These are phyloP conservation scores for Aplysina aerophoba DNA, from an alignment of 37 sponge, comb jelly and placozoan species.

Conservation along the genomic window DNA sequence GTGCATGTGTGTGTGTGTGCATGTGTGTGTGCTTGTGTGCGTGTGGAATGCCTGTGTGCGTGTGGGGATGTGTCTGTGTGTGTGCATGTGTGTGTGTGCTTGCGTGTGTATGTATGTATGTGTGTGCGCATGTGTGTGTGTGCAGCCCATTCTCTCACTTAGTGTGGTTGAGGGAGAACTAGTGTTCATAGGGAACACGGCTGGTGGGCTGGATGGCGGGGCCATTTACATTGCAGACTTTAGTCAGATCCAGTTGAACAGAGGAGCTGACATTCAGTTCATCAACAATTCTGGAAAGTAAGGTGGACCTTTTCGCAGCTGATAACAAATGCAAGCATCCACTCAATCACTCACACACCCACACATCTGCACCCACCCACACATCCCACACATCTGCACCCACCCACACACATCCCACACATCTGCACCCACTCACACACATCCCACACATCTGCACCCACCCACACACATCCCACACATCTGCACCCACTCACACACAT, in stretches of 20 bases:
- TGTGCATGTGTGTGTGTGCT: too few species aligned
- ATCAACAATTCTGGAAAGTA: slow-evolving; percentile 14
- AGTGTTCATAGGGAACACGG: neutral
- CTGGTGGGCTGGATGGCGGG: neutral
- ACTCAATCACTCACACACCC: slow-evolving; percentile 7
- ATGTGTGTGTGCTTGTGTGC: too few species aligned
- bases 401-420: slow-evolving; percentile 23
- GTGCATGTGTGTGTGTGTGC: too few species aligned
- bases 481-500: slow-evolving; percentile 15
- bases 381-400: slow-evolving; percentile 11
- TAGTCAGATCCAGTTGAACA: neutral
- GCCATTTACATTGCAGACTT: neutral
- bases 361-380: neutral
- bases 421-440: slow-evolving; percentile 5
- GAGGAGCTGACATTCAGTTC: neutral
- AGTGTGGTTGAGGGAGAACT: neutral
- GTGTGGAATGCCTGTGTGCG: too few species aligned
- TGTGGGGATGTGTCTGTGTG: too few species aligned
- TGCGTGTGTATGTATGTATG: too few species aligned
- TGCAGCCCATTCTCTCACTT: neutral
- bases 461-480: slow-evolving; percentile 25
- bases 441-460: slow-evolving; percentile 10
- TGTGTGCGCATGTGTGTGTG: too few species aligned
- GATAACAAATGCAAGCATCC: neutral
- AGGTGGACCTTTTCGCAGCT: neutral